A percentile compares a stretch with the other conserved stretches of the same genome.
phyloP scores from a whole-genome alignment of 1,140 invertebrate species.

The Melanaphis sacchari region DNA sequence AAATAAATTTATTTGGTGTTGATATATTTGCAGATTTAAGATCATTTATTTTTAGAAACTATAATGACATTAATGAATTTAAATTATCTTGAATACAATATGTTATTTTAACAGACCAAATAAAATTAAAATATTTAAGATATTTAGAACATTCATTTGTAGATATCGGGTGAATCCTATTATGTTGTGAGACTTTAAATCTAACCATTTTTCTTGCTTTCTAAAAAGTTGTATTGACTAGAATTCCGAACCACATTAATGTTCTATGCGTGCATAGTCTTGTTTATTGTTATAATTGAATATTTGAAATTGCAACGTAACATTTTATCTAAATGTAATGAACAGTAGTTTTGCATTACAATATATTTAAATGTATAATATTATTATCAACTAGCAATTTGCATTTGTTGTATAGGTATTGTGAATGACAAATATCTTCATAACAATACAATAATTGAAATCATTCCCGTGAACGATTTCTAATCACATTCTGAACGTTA shows the following conservation, averaged over 20 bases:
- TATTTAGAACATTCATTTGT: neutral
- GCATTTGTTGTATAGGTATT: neutral
- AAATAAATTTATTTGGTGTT: neutral
- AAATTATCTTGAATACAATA: neutral
- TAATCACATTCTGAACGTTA: constrained; percentile 54
- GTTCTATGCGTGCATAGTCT: neutral
- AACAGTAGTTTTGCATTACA: neutral
- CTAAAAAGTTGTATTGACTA: neutral
- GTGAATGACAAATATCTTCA: constrained; percentile 27
- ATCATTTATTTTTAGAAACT: neutral
- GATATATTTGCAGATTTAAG: neutral
- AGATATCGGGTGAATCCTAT: neutral
- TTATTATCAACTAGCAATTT: constrained; percentile 2
- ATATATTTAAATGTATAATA: neutral
- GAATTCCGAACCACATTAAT: neutral
- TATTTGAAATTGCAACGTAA: neutral
- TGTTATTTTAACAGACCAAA: neutral
- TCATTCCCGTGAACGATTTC: constrained; percentile 17
- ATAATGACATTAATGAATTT: neutral
- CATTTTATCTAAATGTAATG: constrained; percentile 9
- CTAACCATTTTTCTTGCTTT: neutral
- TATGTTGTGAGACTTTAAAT: neutral
- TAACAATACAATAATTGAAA: constrained; percentile 43
- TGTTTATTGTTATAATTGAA: neutral
- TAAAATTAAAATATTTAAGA: no score